Evolutionary conservation across 2,797 vertebrate species (phyloP).

Genomic region (Gorsachius magnificus): DNA sequence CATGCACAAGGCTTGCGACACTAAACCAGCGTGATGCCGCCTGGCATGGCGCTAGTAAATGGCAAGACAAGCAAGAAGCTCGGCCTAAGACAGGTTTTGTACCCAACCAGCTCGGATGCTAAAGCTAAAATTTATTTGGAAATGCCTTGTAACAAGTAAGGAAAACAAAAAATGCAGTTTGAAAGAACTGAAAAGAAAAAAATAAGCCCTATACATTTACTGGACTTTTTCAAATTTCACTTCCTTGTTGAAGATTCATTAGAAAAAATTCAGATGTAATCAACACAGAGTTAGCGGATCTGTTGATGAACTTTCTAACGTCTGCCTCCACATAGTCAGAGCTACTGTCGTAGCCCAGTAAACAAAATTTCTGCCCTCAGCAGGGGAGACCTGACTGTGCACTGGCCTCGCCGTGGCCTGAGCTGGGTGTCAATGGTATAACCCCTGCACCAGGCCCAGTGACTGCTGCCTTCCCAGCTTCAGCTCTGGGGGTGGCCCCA

Average conservation of each 20-base stretch:
- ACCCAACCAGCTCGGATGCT: background rate
- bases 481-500: background rate
- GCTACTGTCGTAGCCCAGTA: background rate
- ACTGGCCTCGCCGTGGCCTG: rapidly evolving
- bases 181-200: background rate
- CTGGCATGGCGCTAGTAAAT: background rate
- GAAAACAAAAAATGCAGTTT: background rate
- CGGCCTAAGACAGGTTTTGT: background rate
- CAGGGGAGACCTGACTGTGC: rapidly evolving
- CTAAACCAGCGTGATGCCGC: rapidly evolving
- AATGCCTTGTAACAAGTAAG: background rate
- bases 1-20: rapidly evolving
- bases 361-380: background rate
- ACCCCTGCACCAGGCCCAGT: rapidly evolving
- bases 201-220: background rate
- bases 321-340: background rate
- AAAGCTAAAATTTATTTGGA: background rate
- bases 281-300: background rate
- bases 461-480: background rate
- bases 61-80: background rate
- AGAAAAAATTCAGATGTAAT: background rate
- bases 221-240: background rate
- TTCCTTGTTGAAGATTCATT: background rate
- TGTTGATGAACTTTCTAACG: background rate
- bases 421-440: background rate